Conservation (phyloP, 2,888 invertebrate genomes). For the Theristus sp. region DNA sequence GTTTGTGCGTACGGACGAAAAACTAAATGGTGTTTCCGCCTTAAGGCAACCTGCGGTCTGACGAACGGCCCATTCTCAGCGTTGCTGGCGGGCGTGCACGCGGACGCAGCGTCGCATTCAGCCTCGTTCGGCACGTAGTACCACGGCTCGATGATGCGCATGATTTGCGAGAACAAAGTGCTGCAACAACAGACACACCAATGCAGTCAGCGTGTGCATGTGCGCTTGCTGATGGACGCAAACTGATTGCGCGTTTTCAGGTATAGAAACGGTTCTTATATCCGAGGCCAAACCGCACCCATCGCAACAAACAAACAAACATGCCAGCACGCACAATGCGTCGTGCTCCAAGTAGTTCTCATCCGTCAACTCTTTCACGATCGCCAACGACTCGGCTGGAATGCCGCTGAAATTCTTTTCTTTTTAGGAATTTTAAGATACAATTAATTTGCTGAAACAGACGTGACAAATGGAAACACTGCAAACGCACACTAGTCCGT, state of each 20-base stretch:
- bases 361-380: slow-evolving; percentile 47
- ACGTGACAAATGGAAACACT: background rate
- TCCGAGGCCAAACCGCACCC: background rate
- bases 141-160: slow-evolving; percentile 35
- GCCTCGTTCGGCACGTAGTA: slow-evolving; percentile 15
- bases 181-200: slow-evolving; percentile 14
- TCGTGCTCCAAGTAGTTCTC: slow-evolving; percentile 54
- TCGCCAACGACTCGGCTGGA: slow-evolving; percentile 12
- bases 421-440: too few species aligned
- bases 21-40: too few species aligned
- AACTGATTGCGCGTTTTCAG: background rate
- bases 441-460: background rate
- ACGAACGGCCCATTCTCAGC: background rate
- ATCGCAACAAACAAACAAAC: too few species aligned
- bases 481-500: slow-evolving; percentile 29
- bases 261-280: background rate
- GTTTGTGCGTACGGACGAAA: too few species aligned
- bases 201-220: background rate
- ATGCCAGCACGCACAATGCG: slow-evolving; percentile 56
- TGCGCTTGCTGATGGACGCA: too few species aligned
- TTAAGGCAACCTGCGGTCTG: background rate
- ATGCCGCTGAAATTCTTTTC: background rate
- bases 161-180: slow-evolving; percentile 35
- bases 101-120: background rate
- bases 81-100: background rate